Base-by-base conservation (phyloP, 2,888 invertebrate species). In the Caenorhabditis japonica region DNA sequence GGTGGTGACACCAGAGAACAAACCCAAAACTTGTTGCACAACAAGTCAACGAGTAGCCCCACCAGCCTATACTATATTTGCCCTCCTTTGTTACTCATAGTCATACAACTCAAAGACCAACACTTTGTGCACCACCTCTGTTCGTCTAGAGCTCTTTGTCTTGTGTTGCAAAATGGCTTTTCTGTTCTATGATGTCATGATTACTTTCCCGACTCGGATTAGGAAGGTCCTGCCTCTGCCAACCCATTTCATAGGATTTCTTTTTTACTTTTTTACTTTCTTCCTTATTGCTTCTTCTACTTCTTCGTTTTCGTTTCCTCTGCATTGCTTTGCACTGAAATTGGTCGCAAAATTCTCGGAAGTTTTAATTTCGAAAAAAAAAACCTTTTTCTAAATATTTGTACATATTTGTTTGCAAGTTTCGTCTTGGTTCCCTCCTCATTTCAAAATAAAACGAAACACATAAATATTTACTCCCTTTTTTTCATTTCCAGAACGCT, bases 201-300 rank as follows among this genome's bases (percentile, higher is more conserved):
- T 68, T 68, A 68, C 59, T 59, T 68, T 68, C 68, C 36, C 41
- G 51, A 44, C 49, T 52, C 41, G 59, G 68, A 68, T 68, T 68
- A 68, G 59, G 68, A 41, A 38, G 49, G 39, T 21, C 51, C 43
- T 21, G 30, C 21, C 17, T 34, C 41, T 46, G 19, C 49, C 47
- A 49, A 41, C 36, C 59, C 51, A 27, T 21, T 17, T 60, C 21
- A 49, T 36, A 17, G 2, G 27, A 19, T 27, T 23, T 39, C 15
- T 43, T n/a, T 59, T 21, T 52, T 44, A 36, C 27, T 56, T 38
- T 47, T 34, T 60, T 47, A 43, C 60, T 58, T 51, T 66, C 39
- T 21, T 15, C 41, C 38, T 19, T 17, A n/a, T n/a, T 55, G 44
- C 39, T 21, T 59, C 49, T 7, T 47, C n/a, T 17, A 38, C 43